Evolutionary conservation across 2,113 vertebrate species (phyloP), one percentile per base, ranked within the genome.

Genomic region (Macquaria ambigua): DNA sequence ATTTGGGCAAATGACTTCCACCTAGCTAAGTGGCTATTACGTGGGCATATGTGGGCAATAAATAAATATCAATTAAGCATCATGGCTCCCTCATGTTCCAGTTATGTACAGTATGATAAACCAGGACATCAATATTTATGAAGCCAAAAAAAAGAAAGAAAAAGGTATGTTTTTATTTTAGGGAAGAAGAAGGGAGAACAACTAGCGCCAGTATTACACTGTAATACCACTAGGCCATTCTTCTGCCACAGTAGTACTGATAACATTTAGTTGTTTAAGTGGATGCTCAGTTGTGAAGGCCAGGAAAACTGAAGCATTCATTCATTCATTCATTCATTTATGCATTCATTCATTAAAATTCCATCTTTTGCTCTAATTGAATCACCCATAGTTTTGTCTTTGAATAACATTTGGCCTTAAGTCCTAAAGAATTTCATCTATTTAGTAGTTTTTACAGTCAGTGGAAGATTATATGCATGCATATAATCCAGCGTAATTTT

Each of bases 51-150:
- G 81, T 80, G 72, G 70, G 77, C 53, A 81, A 85, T 85, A 67
- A 88, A 84, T 83, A 81, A 67, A 85, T 69, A 85, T 88, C 74
- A 90, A 77, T 87, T 82, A 89, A 70, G 55, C 78, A 66, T 67
- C 75, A 67, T 25, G 9, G 58, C 62, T 81, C 72, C 62, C 62
- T 82, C 63, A 16, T 68, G 64, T 71, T 80, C 55, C 76, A 63
- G 55, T 5, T 4, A 31, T 85, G 31, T 31, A 25, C n/a, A 46
- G 53, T 61, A 72, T 52, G 78, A 74, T 74, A 84, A 69, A 83
- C 16, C 48, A 70, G 39, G 6, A 34, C 41, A 68, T 52, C 4
- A 48, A 59, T 39, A 72, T 85, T 76, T 82, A 46, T 77, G 43
- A 67, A 52, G 48, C 18, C 12, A 9, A 18, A 14, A 39, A 58